Evolutionary conservation across 2,888 invertebrate species (phyloP), one percentile per base, ranked within the genome.

Genomic region (Athalia cordata): DNA sequence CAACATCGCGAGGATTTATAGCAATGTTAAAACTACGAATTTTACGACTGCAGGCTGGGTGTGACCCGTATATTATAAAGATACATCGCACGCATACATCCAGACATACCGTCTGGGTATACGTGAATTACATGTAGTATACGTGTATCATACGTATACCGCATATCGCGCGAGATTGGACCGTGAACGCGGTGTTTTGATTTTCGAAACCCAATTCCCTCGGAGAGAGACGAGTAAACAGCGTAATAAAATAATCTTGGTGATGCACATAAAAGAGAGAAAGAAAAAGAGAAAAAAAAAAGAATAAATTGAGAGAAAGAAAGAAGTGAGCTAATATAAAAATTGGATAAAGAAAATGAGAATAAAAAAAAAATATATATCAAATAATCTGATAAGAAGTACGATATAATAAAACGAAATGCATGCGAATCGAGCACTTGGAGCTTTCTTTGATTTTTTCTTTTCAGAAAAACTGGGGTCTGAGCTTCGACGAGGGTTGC

Each of bases 11-110:
- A 29, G 29, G 29, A 75, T 75, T 62, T 75, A 75, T 75, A 64
- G 75, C 62, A 29, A 75, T 62, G 61, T 62, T 75, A 75, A 75
- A 75, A 75, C 64, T 61, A 75, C 57, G 50, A 75, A 75, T 75
- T 64, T 75, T 75, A 75, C 75, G 75, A 75, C 29, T 29, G 29
- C 29, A 29, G 29, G 29, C 47, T 75, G 62, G 49, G 75, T 75
- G 75, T 64, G 75, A 64, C 75, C 75, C 62, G 62, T 64, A 64
- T 55, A 57, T 61, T 62, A 75, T 50, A 75, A 49, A 50, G 61
- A 62, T 50, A 72, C 50, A 45, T 59, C 59, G 45, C 29, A 8
- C 15, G 49, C 11, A 64, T 43, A 62, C 49, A 64, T 72, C 29
- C 29, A 72, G 52, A 5, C 43, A 13, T 72, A 47, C 50, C 15